Evolutionary conservation across 2,113 vertebrate genomes (phyloP).

Genomic region (Tragelaphus imberbis): DNA sequence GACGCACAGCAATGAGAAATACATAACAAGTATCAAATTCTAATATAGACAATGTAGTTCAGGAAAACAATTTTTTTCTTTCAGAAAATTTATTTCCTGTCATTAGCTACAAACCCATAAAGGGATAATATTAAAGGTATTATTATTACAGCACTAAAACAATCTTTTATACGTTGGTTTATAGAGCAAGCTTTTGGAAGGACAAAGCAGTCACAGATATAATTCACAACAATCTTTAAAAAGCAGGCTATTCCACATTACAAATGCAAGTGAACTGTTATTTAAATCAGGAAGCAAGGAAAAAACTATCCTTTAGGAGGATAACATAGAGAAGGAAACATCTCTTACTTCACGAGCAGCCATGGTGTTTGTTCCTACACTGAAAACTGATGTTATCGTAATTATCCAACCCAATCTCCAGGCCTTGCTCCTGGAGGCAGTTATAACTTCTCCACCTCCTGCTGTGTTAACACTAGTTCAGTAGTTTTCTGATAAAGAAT

Average conservation of each 20-base stretch:
- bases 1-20: not conserved
- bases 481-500: not conserved
- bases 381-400: not conserved
- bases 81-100: not conserved
- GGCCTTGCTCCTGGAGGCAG: not conserved
- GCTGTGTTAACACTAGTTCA: not conserved
- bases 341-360: not conserved
- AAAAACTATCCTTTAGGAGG: not conserved
- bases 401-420: slow-evolving; percentile 1
- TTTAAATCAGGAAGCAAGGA: not conserved
- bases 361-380: not conserved
- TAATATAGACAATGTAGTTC: not conserved
- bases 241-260: not conserved
- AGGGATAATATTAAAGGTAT: not conserved
- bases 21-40: not conserved
- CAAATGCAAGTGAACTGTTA: not conserved
- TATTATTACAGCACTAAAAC: not conserved
- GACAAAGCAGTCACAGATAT: not conserved
- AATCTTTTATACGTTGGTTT: not conserved
- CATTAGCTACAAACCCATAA: not conserved
- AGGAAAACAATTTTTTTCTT: not conserved
- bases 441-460: not conserved
- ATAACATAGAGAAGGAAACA: not conserved
- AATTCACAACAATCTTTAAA: not conserved
- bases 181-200: not conserved